phyloP scores from a whole-genome alignment of 2,888 invertebrate species.

The Drosophila ezoana region DNA sequence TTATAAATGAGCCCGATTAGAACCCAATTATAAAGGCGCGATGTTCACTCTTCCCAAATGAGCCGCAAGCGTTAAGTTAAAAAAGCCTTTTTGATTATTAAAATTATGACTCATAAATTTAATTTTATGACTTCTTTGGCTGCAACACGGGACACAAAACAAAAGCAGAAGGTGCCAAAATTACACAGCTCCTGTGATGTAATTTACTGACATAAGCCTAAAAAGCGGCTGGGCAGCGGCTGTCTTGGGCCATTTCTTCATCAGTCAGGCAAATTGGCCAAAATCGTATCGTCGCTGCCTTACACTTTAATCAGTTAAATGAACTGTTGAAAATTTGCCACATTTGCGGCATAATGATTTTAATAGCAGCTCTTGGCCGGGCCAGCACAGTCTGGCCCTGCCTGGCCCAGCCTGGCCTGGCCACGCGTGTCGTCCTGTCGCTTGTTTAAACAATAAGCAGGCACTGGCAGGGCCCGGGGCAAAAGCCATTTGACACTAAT shows the following conservation, averaged over 20 bases:
- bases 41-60: conserved; percentile 17
- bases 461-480: conserved; percentile 10
- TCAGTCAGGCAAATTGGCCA: conserved; percentile 51
- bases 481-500: conserved; percentile 67
- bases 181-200: conserved; percentile 49
- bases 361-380: conserved; percentile 37
- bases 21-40: conserved; percentile 68
- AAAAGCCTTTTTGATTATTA: conserved; percentile 66
- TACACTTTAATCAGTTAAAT: conserved; percentile 78
- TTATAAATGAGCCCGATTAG: conserved; percentile 71
- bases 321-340: conserved; percentile 80
- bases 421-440: conserved; percentile 42
- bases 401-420: no score
- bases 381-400: neutral
- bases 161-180: conserved; percentile 66
- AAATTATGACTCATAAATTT: conserved; percentile 73
- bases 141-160: neutral
- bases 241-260: conserved; percentile 50
- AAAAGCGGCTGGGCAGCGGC: conserved; percentile 31
- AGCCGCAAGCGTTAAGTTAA: conserved; percentile 28
- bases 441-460: conserved; percentile 73
- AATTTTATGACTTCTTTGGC: conserved; percentile 76
- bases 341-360: conserved; percentile 69
- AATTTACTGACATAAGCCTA: conserved; percentile 65
- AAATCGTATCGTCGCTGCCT: conserved; percentile 39